Conservation (phyloP, 2,113 vertebrate species). For the Gasterosteus aculeatus region DNA sequence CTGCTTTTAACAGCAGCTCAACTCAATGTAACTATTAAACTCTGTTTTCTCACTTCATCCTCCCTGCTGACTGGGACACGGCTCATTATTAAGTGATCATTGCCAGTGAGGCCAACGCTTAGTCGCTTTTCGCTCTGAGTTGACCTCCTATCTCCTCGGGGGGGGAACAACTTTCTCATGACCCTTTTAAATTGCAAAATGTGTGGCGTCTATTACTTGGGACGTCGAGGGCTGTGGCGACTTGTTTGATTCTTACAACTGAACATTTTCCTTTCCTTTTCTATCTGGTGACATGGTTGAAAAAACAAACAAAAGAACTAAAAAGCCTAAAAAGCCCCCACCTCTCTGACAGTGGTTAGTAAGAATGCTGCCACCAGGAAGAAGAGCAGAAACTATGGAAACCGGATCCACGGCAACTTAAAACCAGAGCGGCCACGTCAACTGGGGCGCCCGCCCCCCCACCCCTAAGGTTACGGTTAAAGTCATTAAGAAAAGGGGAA, state of each 20-base stretch:
- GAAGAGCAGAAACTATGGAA: background rate
- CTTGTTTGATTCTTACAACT: too few species aligned
- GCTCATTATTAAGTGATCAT: background rate
- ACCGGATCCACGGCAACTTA: background rate
- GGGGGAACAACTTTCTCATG: background rate
- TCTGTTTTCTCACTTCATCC: too few species aligned
- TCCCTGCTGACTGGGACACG: too few species aligned
- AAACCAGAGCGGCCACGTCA: background rate
- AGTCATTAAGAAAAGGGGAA: conserved; percentile 49
- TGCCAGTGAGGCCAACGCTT: too few species aligned
- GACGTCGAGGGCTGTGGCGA: background rate
- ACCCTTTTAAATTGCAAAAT: background rate
- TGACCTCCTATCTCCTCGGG: background rate
- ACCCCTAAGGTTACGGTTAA: conserved; percentile 41
- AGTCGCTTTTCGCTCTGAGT: background rate
- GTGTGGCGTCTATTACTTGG: background rate
- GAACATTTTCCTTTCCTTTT: background rate
- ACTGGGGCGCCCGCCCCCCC: background rate
- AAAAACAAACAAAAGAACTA: background rate
- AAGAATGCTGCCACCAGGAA: background rate
- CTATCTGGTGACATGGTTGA: background rate
- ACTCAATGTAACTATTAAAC: too few species aligned
- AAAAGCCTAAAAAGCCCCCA: background rate
- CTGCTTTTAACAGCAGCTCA: too few species aligned
- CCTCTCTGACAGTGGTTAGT: background rate